Conservation (phyloP, 92 coral and sea anemone genomes). For the Isaurus tuberculatus region DNA sequence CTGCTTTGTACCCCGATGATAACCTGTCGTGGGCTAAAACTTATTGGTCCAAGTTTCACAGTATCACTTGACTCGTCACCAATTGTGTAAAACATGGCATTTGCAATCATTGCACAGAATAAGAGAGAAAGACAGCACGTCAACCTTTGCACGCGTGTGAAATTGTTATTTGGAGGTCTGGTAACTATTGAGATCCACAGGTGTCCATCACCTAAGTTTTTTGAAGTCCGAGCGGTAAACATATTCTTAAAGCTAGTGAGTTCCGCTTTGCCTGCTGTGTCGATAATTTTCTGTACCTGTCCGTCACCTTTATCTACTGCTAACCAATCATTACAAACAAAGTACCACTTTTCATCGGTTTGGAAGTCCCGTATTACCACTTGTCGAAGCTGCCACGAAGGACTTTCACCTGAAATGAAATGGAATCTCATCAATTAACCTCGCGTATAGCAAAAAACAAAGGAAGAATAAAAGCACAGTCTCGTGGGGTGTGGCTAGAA, state of each 20-base stretch:
- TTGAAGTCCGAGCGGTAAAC: constrained; percentile 72
- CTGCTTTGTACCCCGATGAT: constrained; percentile 65
- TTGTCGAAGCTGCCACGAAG: constrained; percentile 78
- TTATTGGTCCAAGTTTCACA: constrained; percentile 57
- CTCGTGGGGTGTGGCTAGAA: no score
- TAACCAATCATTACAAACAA: constrained; percentile 82
- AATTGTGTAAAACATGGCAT: constrained; percentile 65
- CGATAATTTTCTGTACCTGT: constrained; percentile 61
- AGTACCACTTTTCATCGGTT: constrained; percentile 70
- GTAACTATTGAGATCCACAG: constrained; percentile 84
- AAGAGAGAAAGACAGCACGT: constrained; percentile 64
- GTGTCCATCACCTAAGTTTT: constrained; percentile 78
- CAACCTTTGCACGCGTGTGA: constrained; percentile 77
- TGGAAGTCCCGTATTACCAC: constrained; percentile 71
- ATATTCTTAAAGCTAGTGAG: constrained; percentile 73
- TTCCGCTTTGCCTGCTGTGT: constrained; percentile 65
- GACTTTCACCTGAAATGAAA: constrained; percentile 62
- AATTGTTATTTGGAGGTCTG: constrained; percentile 74
- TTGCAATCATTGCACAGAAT: constrained; percentile 63
- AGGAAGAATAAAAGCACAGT: no score
- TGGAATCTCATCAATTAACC: not conserved
- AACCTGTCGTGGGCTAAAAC: constrained; percentile 55
- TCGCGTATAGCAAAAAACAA: not conserved
- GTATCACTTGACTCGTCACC: constrained; percentile 36
- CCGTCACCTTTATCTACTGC: constrained; percentile 91